These are phyloP conservation scores for Steinernema khuongi DNA, from an alignment of 1,140 invertebrate species.

Conservation along the genomic window DNA sequence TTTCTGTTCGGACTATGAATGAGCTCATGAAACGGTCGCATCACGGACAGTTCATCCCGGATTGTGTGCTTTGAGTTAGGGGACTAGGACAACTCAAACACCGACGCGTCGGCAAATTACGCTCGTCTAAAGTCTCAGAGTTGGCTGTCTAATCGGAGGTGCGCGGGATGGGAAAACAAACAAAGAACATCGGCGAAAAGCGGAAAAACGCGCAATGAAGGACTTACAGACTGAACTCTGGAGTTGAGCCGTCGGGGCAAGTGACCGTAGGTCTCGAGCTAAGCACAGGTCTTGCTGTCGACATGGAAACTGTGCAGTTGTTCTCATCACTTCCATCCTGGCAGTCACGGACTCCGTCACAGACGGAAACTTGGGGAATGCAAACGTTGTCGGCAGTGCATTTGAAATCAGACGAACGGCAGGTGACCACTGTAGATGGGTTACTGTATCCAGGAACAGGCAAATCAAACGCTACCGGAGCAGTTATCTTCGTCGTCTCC, in stretches of 20 bases:
- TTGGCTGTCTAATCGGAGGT: constrained; percentile 8
- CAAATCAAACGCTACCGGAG: constrained; percentile 60
- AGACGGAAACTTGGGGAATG: constrained; percentile 69
- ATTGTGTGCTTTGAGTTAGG: too few relatives aligned
- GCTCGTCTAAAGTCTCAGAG: background rate
- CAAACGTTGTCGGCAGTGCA: constrained; percentile 74
- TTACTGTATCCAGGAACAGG: background rate
- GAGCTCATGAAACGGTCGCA: too few relatives aligned
- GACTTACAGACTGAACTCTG: constrained; percentile 36
- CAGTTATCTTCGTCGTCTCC: constrained; percentile 66
- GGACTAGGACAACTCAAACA: background rate
- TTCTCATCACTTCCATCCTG: constrained; percentile 74
- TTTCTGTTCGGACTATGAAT: too few relatives aligned
- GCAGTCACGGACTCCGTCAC: constrained; percentile 73
- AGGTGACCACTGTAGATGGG: background rate
- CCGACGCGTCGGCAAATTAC: background rate
- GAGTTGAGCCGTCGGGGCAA: constrained; percentile 33
- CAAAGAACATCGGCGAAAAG: background rate
- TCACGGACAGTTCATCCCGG: too few relatives aligned
- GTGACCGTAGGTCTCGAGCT: constrained; percentile 31
- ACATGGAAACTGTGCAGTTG: constrained; percentile 64
- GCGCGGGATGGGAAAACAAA: background rate
- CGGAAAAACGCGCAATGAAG: constrained; percentile 17
- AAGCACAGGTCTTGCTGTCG: background rate
- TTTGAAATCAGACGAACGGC: constrained; percentile 65